Conservation (phyloP, 2,888 invertebrate species). For the Leptinotarsa peninsularis region DNA sequence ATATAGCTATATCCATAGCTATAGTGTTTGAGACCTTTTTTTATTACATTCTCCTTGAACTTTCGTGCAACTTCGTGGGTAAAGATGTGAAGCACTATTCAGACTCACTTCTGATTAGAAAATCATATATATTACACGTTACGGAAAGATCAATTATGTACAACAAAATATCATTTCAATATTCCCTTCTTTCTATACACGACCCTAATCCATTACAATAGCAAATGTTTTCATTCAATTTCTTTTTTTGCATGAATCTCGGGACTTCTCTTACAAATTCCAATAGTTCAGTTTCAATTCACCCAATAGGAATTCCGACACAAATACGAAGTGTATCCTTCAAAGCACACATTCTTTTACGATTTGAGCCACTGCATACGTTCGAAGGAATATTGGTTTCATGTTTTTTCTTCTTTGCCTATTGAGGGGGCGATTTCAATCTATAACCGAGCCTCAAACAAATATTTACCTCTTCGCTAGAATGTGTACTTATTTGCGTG, state of each 20-base stretch:
- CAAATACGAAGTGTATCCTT: neutral
- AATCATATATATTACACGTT: too few relatives aligned
- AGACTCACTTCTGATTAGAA: too few relatives aligned
- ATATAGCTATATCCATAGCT: too few relatives aligned
- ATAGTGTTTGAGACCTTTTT: too few relatives aligned
- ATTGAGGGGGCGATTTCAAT: neutral
- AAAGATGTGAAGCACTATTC: too few relatives aligned
- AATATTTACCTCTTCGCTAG: neutral
- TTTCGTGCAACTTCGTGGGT: too few relatives aligned
- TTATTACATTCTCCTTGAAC: too few relatives aligned
- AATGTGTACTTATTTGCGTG: slow-evolving; percentile 3
- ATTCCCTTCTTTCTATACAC: too few relatives aligned
- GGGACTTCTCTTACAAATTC: neutral
- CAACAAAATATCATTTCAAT: too few relatives aligned
- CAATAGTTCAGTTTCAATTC: neutral
- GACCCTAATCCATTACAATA: neutral
- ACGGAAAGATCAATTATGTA: too few relatives aligned
- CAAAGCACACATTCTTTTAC: slow-evolving; percentile 1
- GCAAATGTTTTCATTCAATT: neutral
- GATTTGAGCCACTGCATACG: slow-evolving; percentile 6
- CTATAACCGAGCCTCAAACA: slow-evolving; percentile 5
- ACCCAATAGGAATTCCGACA: neutral
- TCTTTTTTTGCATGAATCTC: neutral
- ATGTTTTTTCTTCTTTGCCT: neutral
- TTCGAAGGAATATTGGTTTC: neutral